Evolutionary conservation across 2,113 vertebrate species (phyloP), one percentile per base, ranked within the genome.

Genomic region (Hemicordylus capensis): DNA sequence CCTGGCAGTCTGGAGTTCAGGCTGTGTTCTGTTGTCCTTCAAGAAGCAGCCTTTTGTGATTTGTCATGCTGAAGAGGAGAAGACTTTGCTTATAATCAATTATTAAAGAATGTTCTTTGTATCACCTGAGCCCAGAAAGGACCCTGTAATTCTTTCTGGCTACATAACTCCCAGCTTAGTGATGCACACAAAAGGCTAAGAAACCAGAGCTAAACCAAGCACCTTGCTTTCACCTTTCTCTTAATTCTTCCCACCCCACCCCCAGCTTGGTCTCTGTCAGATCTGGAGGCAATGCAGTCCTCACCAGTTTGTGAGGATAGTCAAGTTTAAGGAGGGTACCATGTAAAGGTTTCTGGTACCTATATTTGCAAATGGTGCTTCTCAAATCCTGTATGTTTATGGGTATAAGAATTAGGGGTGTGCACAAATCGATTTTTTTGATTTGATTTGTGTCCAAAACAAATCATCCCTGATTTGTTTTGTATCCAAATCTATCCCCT

Each of bases 51-150:
- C 69, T 85, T 37, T 20, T 88, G 86, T 83, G 61, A 72, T 80
- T 87, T 90, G 88, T 81, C 37, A 20, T 75, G 26, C 17, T n/a
- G 46, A 66, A 88, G 76, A 46, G 2, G 44, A 66, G 46, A 70
- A 90, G 72, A 80, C 63, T 73, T 79, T 87, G 22, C 75, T 81
- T 85, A 34, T 83, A 58, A 85, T 4, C 0, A 81, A 77, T 90
- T 84, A 84, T 84, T 84, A 64, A 64, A 82, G 79, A 5, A 59
- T 54, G 46, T 67, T 85, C 83, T 91, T 91, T 92, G 90, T 75
- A 64, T 66, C 61, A 51, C 46, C 59, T 67, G 69, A 66, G 77
- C 69, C 46, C 26, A 34, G 44, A 74, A n/a, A 51, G 77, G 0
- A n/a, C 73, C 66, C 64, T 78, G 1, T 39, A 85, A 84, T 89